These are phyloP conservation scores for Lepidurus arcticus DNA, from an alignment of 1,140 invertebrate species.

Conservation along the genomic window DNA sequence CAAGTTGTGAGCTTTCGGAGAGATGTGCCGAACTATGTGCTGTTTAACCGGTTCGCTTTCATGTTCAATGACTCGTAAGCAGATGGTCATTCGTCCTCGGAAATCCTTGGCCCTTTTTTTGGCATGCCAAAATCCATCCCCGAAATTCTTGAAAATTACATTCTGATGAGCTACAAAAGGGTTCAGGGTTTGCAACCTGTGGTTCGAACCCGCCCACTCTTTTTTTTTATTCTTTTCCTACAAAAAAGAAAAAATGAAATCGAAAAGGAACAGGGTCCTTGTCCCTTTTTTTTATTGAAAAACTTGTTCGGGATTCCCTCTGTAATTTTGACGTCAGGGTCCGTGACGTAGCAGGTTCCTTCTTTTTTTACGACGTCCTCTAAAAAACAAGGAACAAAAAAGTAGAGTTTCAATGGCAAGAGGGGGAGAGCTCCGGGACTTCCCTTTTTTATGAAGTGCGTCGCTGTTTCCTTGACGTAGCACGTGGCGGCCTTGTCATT, in stretches of 20 bases:
- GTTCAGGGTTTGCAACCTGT: not conserved
- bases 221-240: not conserved
- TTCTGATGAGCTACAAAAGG: too few species aligned
- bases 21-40: slow-evolving; percentile 16
- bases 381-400: slow-evolving; percentile 7
- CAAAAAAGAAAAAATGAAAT: not conserved
- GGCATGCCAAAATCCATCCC: not conserved
- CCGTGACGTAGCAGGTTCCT: slow-evolving; percentile 2
- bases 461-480: not conserved
- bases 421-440: slow-evolving; percentile 16
- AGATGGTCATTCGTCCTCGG: slow-evolving; percentile 1
- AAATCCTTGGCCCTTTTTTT: not conserved
- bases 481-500: slow-evolving; percentile 15
- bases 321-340: slow-evolving; percentile 7
- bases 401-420: slow-evolving; percentile 13
- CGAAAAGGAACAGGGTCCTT: not conserved
- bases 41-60: slow-evolving; percentile 10
- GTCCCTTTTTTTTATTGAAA: not conserved
- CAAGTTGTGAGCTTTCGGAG: not conserved
- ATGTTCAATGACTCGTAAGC: not conserved
- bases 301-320: not conserved
- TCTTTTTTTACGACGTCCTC: slow-evolving; percentile 6
- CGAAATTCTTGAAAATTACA: not conserved
- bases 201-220: not conserved
- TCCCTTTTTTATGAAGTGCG: slow-evolving; percentile 13